Percentiles rank a stretch among this genome's conserved stretches.
phyloP scores from a whole-genome alignment of 2,797 vertebrate genomes.

The Pygocentrus nattereri region DNA sequence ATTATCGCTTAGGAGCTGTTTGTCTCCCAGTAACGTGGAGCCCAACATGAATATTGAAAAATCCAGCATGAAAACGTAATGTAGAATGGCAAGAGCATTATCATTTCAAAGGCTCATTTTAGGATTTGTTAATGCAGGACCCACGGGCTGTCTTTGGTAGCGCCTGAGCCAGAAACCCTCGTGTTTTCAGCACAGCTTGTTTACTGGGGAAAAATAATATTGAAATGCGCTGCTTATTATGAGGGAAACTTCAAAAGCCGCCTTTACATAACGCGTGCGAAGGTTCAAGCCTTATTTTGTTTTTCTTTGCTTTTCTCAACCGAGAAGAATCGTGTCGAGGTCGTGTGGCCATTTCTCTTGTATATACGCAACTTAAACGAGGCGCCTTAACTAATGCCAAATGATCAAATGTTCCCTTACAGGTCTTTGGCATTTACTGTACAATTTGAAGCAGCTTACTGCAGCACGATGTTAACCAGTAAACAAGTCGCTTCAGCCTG shows the following conservation, averaged over 20 bases:
- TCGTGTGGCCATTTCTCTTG: conserved; percentile 3
- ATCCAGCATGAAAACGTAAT: conserved; percentile 57
- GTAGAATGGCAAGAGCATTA: conserved; percentile 55
- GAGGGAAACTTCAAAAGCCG: conserved; percentile 41
- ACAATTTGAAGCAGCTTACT: no score
- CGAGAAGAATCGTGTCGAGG: neutral
- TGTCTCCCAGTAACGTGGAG: conserved; percentile 56
- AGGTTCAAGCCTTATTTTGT: conserved; percentile 21
- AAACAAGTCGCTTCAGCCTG: no score
- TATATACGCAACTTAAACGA: no score
- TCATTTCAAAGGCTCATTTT: conserved; percentile 60
- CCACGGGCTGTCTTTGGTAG: conserved; percentile 38
- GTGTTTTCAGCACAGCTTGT: neutral
- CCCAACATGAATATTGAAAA: conserved; percentile 54
- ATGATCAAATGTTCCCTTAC: no score
- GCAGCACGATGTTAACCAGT: no score
- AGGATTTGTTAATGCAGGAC: conserved; percentile 44
- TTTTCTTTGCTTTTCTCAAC: neutral
- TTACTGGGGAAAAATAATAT: conserved; percentile 20
- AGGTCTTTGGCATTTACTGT: no score
- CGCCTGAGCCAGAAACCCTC: conserved; percentile 22
- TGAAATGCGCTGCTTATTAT: conserved; percentile 29
- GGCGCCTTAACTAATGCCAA: neutral
- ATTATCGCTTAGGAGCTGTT: conserved; percentile 56
- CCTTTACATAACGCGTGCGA: conserved; percentile 21